Evolutionary conservation across 2,797 vertebrate genomes (phyloP).

Genomic region (Coreius guichenoti): DNA sequence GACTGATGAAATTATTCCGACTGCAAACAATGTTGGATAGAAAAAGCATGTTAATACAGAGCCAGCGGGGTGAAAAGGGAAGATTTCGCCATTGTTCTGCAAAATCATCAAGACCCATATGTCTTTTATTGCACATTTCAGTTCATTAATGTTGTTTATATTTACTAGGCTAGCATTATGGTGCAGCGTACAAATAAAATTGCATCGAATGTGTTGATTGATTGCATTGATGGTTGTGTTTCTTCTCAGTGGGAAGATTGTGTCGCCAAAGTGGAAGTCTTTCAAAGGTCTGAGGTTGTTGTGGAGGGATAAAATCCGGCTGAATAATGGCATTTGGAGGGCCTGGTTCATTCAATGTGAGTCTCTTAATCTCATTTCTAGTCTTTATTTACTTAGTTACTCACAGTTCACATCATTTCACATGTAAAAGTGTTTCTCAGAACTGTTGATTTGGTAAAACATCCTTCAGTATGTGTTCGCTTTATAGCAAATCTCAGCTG

Average conservation of each 20-base stretch:
- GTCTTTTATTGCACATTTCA: neutral
- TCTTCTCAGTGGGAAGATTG: constrained; percentile 87
- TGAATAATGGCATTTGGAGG: constrained; percentile 99
- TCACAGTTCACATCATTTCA: neutral
- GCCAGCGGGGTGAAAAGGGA: constrained; percentile 10
- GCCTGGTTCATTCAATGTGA: constrained; percentile 99
- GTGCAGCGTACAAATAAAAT: neutral
- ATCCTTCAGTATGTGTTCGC: neutral
- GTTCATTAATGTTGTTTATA: neutral
- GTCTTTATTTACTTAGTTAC: neutral
- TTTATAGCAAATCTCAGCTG: neutral
- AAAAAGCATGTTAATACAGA: neutral
- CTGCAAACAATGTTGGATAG: constrained; percentile 16
- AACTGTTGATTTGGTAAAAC: neutral
- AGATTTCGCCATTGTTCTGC: constrained; percentile 11
- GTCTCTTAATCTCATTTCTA: constrained; percentile 56
- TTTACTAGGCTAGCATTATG: neutral
- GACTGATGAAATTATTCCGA: constrained; percentile 12
- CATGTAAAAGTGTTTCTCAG: neutral
- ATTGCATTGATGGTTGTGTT: constrained; percentile 10
- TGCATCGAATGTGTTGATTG: neutral
- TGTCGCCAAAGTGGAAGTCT: constrained; percentile 98
- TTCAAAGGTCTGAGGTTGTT: constrained; percentile 94
- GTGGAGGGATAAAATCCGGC: constrained; percentile 96
- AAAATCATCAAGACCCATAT: neutral